Evolutionary conservation across 2,888 invertebrate species (phyloP).

Genomic region (Elegia similella): DNA sequence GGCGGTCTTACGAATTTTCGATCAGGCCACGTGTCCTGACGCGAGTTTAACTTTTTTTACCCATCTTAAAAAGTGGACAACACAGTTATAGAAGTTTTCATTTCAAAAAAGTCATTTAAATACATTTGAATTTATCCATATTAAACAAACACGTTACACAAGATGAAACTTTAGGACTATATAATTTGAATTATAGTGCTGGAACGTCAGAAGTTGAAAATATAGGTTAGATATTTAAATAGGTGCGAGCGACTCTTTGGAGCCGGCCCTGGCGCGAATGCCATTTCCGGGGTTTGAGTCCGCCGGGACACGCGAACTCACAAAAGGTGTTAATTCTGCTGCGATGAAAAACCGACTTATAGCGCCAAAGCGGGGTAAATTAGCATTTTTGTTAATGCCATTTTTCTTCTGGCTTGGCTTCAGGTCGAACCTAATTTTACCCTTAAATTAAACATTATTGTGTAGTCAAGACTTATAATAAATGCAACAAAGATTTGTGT

Average conservation of each 20-base stretch:
- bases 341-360: slow-evolving; percentile 50
- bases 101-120: not conserved
- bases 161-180: too few species aligned
- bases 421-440: not conserved
- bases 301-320: slow-evolving; percentile 57
- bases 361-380: slow-evolving; percentile 44
- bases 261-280: slow-evolving; percentile 46
- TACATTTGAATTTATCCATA: too few species aligned
- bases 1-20: too few species aligned
- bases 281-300: slow-evolving; percentile 62
- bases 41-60: too few species aligned
- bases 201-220: slow-evolving; percentile 31
- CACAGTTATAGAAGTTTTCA: too few species aligned
- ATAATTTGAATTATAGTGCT: slow-evolving; percentile 19
- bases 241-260: slow-evolving; percentile 36
- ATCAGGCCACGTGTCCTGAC: too few species aligned
- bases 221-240: slow-evolving; percentile 39
- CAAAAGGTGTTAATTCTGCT: slow-evolving; percentile 67
- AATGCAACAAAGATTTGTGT: too few species aligned
- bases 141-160: too few species aligned
- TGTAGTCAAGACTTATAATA: too few species aligned
- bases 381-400: slow-evolving; percentile 36
- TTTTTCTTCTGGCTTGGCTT: not conserved
- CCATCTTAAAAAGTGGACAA: too few species aligned
- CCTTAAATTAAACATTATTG: not conserved